Base-by-base conservation (phyloP, 2,797 vertebrate genomes). In the Takifugu ocellatus region DNA sequence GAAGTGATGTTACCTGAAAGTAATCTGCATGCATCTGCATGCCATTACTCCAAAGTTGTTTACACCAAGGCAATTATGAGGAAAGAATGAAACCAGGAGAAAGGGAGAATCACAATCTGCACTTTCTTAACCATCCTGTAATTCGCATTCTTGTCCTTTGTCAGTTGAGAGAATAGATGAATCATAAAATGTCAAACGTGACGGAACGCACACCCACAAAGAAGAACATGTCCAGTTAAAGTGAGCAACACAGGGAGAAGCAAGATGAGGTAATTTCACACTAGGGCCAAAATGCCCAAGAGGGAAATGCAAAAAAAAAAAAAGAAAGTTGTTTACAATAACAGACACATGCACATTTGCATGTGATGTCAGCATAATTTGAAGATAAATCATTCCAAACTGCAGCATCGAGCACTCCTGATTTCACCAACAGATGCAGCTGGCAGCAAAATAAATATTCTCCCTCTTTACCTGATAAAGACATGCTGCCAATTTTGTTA, bases 41-140 rank as follows among this genome's bases (percentile, higher is more conserved):
- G 64, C 45, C 1, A 0, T 57, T 57, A 59, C 17, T 16, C 21
- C 17, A 25, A 1, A 49, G 51, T 53, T 59, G 51, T 52, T 65
- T 55, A 52, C 21, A 69, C 43, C 82, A 68, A 33, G 36, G 69
- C 65, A 74, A 79, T 77, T 61, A 53, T 48, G 33, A 72, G 44
- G 68, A 73, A 72, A 51, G 77, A 77, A 68, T 57, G 50, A 12
- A 57, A 46, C 25, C 11, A 31, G 6, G 54, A 46, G 50, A 59
- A n/a, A 60, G 49, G 52, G 52, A 59, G 45, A 33, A 10, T 46
- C 44, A n/a, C n/a, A 24, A 9, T 51, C 25, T 68, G 21, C n/a
- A 44, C 24, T 54, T 67, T 67, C 33, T 43, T 56, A 51, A 59
- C 65, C 54, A 29, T 66, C 59, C 39, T 33, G n/a, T 16, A 27